Evolutionary conservation across 2,113 vertebrate genomes (phyloP).

Genomic region (Hyperoodon ampullatus): DNA sequence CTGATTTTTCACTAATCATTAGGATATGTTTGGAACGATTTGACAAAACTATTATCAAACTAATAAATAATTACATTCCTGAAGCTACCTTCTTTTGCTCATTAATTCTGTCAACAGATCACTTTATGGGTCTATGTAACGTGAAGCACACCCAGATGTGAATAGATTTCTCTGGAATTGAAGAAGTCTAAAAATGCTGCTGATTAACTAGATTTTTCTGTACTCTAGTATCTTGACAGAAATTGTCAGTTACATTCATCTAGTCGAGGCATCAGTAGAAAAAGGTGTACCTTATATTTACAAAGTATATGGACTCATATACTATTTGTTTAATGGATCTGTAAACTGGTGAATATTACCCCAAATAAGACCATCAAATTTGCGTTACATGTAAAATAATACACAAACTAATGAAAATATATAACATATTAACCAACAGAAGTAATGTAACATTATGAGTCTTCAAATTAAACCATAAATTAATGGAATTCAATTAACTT

Average conservation of each 20-base stretch:
- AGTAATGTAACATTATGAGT: background rate
- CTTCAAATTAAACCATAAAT: background rate
- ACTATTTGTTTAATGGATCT: background rate
- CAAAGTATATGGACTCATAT: background rate
- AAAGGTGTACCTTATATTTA: background rate
- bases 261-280: background rate
- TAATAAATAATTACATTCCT: background rate
- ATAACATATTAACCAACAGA: background rate
- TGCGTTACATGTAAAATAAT: background rate
- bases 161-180: background rate
- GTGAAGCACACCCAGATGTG: background rate
- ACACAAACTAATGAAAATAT: background rate
- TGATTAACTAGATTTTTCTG: background rate
- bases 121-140: background rate
- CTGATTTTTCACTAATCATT: background rate
- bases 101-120: background rate
- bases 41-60: background rate
- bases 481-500: background rate
- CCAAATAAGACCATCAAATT: background rate
- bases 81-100: background rate
- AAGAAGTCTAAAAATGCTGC: background rate
- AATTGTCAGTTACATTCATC: background rate
- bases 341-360: background rate
- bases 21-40: background rate
- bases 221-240: background rate